Evolutionary conservation across 2,113 vertebrate genomes (phyloP), one percentile per base, ranked within the genome.

Genomic region (Sturnus vulgaris): DNA sequence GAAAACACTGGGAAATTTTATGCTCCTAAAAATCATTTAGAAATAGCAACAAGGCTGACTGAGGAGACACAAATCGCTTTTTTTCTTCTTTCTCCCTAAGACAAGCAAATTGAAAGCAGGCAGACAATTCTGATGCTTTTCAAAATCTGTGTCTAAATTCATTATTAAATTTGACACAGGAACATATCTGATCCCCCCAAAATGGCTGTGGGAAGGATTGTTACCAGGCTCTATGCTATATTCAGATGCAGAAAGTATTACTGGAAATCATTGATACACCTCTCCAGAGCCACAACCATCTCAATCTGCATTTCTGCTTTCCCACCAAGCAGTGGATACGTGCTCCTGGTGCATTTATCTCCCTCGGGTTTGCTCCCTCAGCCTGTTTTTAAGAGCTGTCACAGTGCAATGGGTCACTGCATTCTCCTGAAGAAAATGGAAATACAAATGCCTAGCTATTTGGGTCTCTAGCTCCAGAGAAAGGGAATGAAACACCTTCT

Each of bases 61-160:
- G 60, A 75, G 33, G n/a, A 60, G 21, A 47, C 10, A 37, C 1
- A 0, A 24, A n/a, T 22, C 7, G 2, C 7, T 20, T 55, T 57
- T 79, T 27, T 53, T 5, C 22, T 78, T 66, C n/a, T 52, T 78
- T 75, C 49, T 61, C 52, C 42, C 23, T 12, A 55, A 59, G 18
- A 63, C 20, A 52, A 85, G 30, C 18, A 56, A 69, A 76, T 8
- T 42, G 49, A 39, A 86, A 88, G 59, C 56, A 69, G 25, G 16
- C 19, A 64, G 86, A 69, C 17, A 25, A 33, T 52, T 79, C 39
- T 44, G 42, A 31, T 20, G 21, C 9, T 40, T 66, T 87, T 52
- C 0, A 1, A 64, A 82, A 82, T 46, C 77, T 24, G 4, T 8
- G 10, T 6, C 60, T 39, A 46, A 6, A 88, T 20, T 56, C 12